These are phyloP conservation scores for Cladorhizidae sp. DNA, from an alignment of 37 sponge, comb jelly and placozoan genomes.

Conservation along the genomic window DNA sequence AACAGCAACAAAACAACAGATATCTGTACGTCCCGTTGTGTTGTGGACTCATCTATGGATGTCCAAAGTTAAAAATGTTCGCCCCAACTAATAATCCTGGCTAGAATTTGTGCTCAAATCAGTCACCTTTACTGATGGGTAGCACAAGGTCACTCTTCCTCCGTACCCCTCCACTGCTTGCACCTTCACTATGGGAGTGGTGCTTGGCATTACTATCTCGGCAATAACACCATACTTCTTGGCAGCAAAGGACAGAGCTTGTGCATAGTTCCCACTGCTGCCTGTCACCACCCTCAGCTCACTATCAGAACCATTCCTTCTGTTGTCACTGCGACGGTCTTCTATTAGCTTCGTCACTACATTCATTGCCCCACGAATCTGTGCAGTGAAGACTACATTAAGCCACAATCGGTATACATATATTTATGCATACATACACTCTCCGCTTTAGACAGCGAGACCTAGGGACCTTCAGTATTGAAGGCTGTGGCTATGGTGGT, in stretches of 20 bases:
- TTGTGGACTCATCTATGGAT: too few relatives aligned
- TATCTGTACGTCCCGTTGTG: too few relatives aligned
- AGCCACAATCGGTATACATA: too few relatives aligned
- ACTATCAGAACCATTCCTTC: not conserved
- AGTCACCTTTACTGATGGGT: constrained; percentile 47
- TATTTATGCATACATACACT: too few relatives aligned
- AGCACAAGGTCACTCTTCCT: constrained; percentile 58
- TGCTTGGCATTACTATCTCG: constrained; percentile 78
- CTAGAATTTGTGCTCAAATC: too few relatives aligned
- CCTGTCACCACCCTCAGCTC: constrained; percentile 71
- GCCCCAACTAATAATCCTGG: too few relatives aligned
- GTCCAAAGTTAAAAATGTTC: too few relatives aligned
- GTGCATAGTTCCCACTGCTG: constrained; percentile 88
- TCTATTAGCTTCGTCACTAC: constrained; percentile 28
- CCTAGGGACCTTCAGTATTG: too few relatives aligned
- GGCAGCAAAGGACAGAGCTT: constrained; percentile 74
- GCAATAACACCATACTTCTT: constrained; percentile 44
- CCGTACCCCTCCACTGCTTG: constrained; percentile 68
- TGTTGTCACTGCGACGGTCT: too few relatives aligned
- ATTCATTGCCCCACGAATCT: constrained; percentile 81
- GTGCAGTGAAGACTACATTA: not conserved
- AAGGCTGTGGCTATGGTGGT: too few relatives aligned
- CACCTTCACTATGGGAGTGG: constrained; percentile 42
- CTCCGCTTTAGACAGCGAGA: too few relatives aligned
- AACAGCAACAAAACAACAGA: too few relatives aligned